phyloP scores from a whole-genome alignment of 2,888 invertebrate genomes.

The Sthenelais limicola region DNA sequence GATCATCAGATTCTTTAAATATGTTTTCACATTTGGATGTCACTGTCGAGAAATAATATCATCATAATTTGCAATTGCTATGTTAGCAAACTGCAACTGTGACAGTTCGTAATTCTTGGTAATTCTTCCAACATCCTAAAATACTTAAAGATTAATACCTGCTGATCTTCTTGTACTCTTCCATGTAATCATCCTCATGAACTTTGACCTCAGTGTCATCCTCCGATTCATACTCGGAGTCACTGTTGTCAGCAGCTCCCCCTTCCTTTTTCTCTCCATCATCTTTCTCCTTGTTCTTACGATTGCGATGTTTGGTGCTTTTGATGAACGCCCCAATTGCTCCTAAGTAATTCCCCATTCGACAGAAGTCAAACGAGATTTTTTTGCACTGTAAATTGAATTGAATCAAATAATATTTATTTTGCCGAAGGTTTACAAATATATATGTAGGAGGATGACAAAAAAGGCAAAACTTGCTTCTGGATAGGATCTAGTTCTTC shows the following conservation, averaged over 20 bases:
- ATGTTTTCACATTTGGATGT: no score
- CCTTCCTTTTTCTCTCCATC: background rate
- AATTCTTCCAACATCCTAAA: background rate
- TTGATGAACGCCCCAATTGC: constrained; percentile 3
- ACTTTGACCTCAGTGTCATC: background rate
- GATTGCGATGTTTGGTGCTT: background rate
- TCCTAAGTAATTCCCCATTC: background rate
- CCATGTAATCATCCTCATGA: background rate
- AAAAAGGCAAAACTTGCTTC: no score
- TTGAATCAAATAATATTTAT: no score
- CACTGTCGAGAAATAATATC: no score
- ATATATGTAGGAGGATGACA: no score
- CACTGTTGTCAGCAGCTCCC: background rate
- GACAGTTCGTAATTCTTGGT: background rate
- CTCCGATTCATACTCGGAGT: background rate
- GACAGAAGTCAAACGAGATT: background rate
- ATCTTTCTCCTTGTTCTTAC: background rate
- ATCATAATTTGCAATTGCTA: background rate
- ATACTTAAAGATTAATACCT: background rate
- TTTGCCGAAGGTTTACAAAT: no score
- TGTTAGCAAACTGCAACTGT: background rate
- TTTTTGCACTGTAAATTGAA: background rate
- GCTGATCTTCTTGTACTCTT: background rate
- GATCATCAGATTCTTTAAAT: no score
- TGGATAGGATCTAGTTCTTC: no score